A percentile compares a stretch with the other conserved stretches of the same genome.
Conservation (phyloP, 2,888 invertebrate genomes). For the Dinocampus coccinellae region DNA sequence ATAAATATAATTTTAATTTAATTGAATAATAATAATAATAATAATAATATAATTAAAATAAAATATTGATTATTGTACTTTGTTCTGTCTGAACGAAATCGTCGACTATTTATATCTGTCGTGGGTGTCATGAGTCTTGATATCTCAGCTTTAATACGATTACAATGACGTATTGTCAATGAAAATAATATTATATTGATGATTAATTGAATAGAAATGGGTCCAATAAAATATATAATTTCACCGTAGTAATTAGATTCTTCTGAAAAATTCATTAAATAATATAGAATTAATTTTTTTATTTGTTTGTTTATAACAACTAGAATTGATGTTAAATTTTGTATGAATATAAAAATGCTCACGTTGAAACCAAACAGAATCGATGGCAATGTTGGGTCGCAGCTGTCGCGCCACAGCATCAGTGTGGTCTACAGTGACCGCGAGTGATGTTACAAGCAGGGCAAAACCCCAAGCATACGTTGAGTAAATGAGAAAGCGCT, state of each 20-base stretch:
- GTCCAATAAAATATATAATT: conserved; percentile 76
- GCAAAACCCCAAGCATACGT: conserved; percentile 81
- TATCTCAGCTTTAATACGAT: conserved; percentile 81
- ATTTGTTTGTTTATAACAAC: background rate
- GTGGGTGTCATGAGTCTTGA: conserved; percentile 77
- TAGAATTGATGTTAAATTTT: background rate
- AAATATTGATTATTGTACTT: conserved; percentile 69
- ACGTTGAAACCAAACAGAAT: conserved; percentile 79
- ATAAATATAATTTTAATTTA: background rate
- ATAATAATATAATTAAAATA: background rate
- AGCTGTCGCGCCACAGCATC: conserved; percentile 69
- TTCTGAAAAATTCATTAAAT: conserved; percentile 38
- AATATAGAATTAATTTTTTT: background rate
- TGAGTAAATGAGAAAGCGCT: conserved; percentile 77
- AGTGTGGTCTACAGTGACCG: conserved; percentile 73
- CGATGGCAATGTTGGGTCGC: conserved; percentile 75
- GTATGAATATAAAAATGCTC: conserved; percentile 57
- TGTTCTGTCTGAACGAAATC: conserved; percentile 78
- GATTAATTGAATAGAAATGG: conserved; percentile 76
- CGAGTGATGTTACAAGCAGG: conserved; percentile 72
- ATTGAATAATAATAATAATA: background rate
- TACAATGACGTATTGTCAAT: conserved; percentile 79
- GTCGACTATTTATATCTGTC: conserved; percentile 73
- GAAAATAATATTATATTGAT: conserved; percentile 79
- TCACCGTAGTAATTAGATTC: conserved; percentile 50